Base-by-base conservation (phyloP, 2,888 invertebrate species). In the Linyphia triangularis region DNA sequence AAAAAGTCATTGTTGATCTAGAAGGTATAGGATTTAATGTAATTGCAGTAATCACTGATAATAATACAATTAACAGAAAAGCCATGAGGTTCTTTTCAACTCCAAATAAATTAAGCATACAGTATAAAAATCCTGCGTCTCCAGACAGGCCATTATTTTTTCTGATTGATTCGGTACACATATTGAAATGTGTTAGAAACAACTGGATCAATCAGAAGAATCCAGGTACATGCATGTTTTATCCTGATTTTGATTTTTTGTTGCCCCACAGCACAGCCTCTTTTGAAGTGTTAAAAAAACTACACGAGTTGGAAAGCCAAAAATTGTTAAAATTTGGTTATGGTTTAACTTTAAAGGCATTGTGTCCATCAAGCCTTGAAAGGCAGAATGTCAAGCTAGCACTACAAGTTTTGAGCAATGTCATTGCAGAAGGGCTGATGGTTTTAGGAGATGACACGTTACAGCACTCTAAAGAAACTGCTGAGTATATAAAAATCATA, bases 171-270 rank as follows among this genome's bases (percentile, higher is more conserved):
- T 2, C 72, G 19, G 72, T 83, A 7, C 83, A 83, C 28, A 69
- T 59, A 9, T 28, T 81, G 1, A 81, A 81, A 57, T 82, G 70
- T n/a, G 24, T 82, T 16, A 37, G 65, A 16, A 83, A 83, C 24
- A 61, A 72, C 19, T 83, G 73, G 83, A 10, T 83, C 13, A 83
- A 83, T 24, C 83, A 83, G 43, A 37, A 40, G 40, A 83, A 83
- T 70, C 10, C 13, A 6, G 65, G 28, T 5, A 37, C 40, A 28
- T 83, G 73, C 51, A 43, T 83, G 61, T 72, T 30, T 73, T 83
- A 72, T 43, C 83, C 65, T 0, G 30, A 83, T 40, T 83, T 83
- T 83, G 73, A 73, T 51, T 51, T 51, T 51, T 51, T 51, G 51
- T 51, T 51, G 51, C 51, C 51, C 13, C 51, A 51, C n/a, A 22